Evolutionary conservation across 1,140 invertebrate species (phyloP), one percentile per base, ranked within the genome.

Genomic region (Atopsyche davidsoni): DNA sequence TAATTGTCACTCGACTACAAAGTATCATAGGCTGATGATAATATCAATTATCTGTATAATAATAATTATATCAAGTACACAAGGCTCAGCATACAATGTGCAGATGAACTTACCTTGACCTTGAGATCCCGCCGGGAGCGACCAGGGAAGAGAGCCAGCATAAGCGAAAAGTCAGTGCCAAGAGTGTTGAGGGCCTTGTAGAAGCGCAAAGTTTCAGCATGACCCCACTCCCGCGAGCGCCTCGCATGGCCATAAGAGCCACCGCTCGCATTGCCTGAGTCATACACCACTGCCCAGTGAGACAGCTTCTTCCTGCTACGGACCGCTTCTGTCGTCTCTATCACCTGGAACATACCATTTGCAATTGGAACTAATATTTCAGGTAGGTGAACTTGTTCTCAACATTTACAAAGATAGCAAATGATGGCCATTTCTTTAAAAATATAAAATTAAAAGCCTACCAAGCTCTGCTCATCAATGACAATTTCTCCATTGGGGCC

Each of bases 161-260:
- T 94, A 11, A 94, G 63, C 0, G 86, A 81, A 67, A 96, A 95
- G 72, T 95, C 91, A 0, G 91, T 92, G 0, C 92, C 92, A 43
- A 93, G 77, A 9, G 80, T 83, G 59, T 86, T 89, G 10, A 96
- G 70, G n/a, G 89, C 89, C 61, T 81, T 80, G 66, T 92, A 96
- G 67, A 96, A 96, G 54, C 82, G 81, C 2, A 89, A 69, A 0
- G 90, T 94, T 64, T 93, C 89, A 28, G 73, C 72, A 24, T 77
- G 69, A 4, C 66, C 67, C 84, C 85, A 87, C 7, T 82, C 79
- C 18, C 79, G 81, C 2, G 80, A 75, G 16, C 82, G 77, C 59
- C 75, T 68, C 35, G 73, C 68, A 3, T 76, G 74, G 41, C 78
- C 81, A 62, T 85, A 89, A 50, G 82, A 78, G 1, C 81, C 83